These are phyloP conservation scores for Ylistrum balloti DNA, from an alignment of 1,140 invertebrate genomes.

Conservation along the genomic window DNA sequence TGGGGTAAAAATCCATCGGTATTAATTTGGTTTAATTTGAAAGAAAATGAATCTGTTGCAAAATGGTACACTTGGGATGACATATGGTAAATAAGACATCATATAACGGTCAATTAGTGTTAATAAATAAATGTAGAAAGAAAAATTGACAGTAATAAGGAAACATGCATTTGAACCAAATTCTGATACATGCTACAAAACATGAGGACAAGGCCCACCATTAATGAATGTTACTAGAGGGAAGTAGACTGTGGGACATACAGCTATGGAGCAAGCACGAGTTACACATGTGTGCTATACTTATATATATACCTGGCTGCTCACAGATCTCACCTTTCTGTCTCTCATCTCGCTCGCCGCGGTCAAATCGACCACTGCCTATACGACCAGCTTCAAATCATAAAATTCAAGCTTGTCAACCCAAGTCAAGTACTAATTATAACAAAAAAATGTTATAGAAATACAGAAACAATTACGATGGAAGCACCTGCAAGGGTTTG, in stretches of 20 bases:
- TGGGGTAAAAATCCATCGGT: no score
- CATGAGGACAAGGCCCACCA: not conserved
- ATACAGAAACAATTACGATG: not conserved
- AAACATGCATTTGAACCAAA: not conserved
- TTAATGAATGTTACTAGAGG: not conserved
- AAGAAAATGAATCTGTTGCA: no score
- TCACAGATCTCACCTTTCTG: slow-evolving; percentile 63
- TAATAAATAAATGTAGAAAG: not conserved
- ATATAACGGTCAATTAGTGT: not conserved
- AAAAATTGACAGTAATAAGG: slow-evolving; percentile 2
- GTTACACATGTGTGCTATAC: slow-evolving; percentile 30
- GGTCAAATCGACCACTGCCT: slow-evolving; percentile 80
- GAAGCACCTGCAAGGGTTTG: no score
- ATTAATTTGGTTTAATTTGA: no score
- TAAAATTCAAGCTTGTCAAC: slow-evolving; percentile 44
- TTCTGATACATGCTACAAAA: slow-evolving; percentile 41
- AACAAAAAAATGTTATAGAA: not conserved
- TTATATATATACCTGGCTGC: slow-evolving; percentile 17
- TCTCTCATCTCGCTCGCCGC: slow-evolving; percentile 73
- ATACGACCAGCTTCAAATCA: slow-evolving; percentile 76
- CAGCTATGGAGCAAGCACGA: slow-evolving; percentile 42
- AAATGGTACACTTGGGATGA: no score
- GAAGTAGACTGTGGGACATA: not conserved
- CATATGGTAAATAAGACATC: no score
- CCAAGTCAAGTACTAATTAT: not conserved